phyloP scores from a whole-genome alignment of 2,888 invertebrate species.

The Schrankia costaestrigalis region DNA sequence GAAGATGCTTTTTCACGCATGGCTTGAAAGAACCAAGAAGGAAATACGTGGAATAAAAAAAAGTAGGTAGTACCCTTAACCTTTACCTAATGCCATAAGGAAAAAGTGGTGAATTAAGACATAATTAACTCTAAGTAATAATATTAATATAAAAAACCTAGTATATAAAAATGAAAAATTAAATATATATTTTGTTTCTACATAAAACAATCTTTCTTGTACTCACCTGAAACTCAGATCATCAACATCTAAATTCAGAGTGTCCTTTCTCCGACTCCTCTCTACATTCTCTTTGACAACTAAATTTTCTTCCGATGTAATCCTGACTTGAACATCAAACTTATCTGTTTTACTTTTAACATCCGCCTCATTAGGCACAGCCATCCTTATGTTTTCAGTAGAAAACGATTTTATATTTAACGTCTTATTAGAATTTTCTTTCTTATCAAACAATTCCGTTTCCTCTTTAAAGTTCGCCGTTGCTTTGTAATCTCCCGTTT shows the following conservation, averaged over 20 bases:
- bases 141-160: too few relatives aligned
- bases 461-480: conserved; percentile 50
- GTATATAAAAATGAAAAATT: too few relatives aligned
- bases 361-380: conserved; percentile 70
- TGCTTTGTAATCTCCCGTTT: conserved; percentile 30
- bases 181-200: too few relatives aligned
- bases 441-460: conserved; percentile 31
- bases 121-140: too few relatives aligned
- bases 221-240: conserved; percentile 74
- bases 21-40: too few relatives aligned
- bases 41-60: too few relatives aligned
- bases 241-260: conserved; percentile 77
- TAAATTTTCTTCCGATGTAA: conserved; percentile 74
- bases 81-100: too few relatives aligned
- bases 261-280: conserved; percentile 56
- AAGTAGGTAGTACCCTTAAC: too few relatives aligned
- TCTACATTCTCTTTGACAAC: conserved; percentile 64
- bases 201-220: too few relatives aligned
- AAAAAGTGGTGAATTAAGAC: too few relatives aligned
- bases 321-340: conserved; percentile 74
- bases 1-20: too few relatives aligned
- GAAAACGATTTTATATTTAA: conserved; percentile 55
- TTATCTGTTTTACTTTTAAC: conserved; percentile 65
- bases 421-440: conserved; percentile 33
- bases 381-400: conserved; percentile 70